Evolutionary conservation across 2,888 invertebrate species (phyloP), one percentile per base, ranked within the genome.

Genomic region (Zelleria hepariella): DNA sequence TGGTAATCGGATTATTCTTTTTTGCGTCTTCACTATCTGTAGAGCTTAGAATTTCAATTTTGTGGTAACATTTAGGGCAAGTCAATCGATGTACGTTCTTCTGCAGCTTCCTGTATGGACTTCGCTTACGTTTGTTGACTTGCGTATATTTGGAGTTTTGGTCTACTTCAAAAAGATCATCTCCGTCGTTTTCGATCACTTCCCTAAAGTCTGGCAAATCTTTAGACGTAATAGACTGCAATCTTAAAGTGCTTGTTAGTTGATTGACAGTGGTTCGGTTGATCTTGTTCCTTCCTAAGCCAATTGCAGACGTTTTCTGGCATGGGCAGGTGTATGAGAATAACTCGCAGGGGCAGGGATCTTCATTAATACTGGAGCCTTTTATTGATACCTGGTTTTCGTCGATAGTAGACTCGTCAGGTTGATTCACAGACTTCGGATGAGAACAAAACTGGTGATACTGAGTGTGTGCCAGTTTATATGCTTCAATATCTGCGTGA

Each of bases 291-390:
- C 32, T 42, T 42, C 32, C 15, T 42, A 42, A 42, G n/a, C 75
- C 72, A 8, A 72, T 72, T 1, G 73, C 66, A 10, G 78, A 78
- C 64, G 76, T 76, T 58, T 73, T 71, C 47, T 72, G 73, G 63
- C 84, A 86, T 48, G 82, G 78, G 62, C 82, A 83, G 15, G 77
- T 74, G 60, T 82, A 82, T 5, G 82, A 81, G 70, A 84, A 84
- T 61, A 85, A 66, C 68, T 84, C 81, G 65, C 84, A 82, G 0
- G 83, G 82, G 62, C 83, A 85, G 4, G 82, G 82, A 60, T 82
- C 72, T 64, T 80, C 78, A 4, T 15, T 42, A 42, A 42, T 42
- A 42, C 15, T 42, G 15, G 32, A 42, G 15, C 32, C 32, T 5
- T 42, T 42, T 42, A 42, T 15, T 15, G 32, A 42, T 42, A 15